Conservation (phyloP, 2,888 invertebrate genomes). For the Empis stercorea region DNA sequence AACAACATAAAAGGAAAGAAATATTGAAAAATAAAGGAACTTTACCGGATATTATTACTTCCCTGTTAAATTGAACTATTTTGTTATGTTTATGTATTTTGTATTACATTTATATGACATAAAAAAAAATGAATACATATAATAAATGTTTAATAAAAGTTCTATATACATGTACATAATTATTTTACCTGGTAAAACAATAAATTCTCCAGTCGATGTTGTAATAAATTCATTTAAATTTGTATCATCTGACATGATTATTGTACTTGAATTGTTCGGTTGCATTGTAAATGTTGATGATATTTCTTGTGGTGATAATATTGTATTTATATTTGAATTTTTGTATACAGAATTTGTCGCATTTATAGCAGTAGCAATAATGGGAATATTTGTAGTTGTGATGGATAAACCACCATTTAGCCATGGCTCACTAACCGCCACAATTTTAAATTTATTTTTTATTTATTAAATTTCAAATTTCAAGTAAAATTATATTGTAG, state of each 20-base stretch:
- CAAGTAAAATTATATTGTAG: too few relatives aligned
- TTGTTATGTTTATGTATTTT: too few relatives aligned
- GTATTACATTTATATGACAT: too few relatives aligned
- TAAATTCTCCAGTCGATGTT: neutral
- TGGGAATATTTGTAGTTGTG: neutral
- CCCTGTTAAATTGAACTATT: too few relatives aligned
- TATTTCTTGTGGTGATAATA: neutral
- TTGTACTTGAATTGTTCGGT: neutral
- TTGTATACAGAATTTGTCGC: too few relatives aligned
- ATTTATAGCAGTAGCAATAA: neutral
- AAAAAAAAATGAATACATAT: too few relatives aligned
- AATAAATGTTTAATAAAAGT: neutral
- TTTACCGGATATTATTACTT: too few relatives aligned
- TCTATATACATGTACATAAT: too few relatives aligned
- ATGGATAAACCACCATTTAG: neutral
- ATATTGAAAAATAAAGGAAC: too few relatives aligned
- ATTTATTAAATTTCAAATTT: too few relatives aligned
- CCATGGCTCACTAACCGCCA: neutral
- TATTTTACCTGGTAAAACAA: conserved; percentile 1
- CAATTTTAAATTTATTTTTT: neutral
- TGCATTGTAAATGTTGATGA: neutral
- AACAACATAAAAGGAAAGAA: too few relatives aligned
- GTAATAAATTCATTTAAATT: neutral
- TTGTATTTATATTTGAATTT: neutral
- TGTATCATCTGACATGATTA: neutral